A percentile compares a stretch with the other conserved stretches of the same genome.
These are phyloP conservation scores for Lasioglossum figueresi DNA, from an alignment of 2,888 invertebrate species.

Conservation along the genomic window DNA sequence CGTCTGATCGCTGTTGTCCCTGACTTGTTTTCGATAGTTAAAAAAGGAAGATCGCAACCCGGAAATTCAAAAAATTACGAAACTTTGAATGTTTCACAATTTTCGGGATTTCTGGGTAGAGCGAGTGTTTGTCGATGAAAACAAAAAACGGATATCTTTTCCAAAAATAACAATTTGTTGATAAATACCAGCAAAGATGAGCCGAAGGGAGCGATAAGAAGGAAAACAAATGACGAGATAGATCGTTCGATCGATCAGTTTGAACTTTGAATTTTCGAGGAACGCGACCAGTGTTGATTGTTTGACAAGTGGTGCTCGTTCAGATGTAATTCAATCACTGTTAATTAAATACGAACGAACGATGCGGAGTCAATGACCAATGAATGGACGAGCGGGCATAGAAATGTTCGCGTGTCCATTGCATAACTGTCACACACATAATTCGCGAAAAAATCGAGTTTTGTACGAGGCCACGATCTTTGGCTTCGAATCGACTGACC, in stretches of 20 bases:
- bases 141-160: not conserved
- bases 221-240: slow-evolving; percentile 13
- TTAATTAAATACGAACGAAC: slow-evolving; percentile 56
- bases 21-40: slow-evolving; percentile 1
- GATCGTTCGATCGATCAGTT: slow-evolving; percentile 4
- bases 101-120: not conserved
- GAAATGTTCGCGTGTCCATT: slow-evolving; percentile 38
- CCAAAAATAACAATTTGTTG: not conserved
- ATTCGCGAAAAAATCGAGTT: slow-evolving; percentile 50
- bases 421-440: slow-evolving; percentile 63
- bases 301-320: slow-evolving; percentile 45
- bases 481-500: slow-evolving; percentile 80
- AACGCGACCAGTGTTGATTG: slow-evolving; percentile 2
- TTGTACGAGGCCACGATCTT: slow-evolving; percentile 68
- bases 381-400: slow-evolving; percentile 28
- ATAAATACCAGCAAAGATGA: not conserved
- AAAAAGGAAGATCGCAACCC: not conserved
- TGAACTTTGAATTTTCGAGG: slow-evolving; percentile 29
- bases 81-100: not conserved
- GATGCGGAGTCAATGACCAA: slow-evolving; percentile 23
- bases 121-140: not conserved
- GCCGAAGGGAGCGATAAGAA: not conserved
- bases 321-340: slow-evolving; percentile 49
- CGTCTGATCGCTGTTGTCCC: slow-evolving; percentile 2
- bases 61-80: not conserved